A percentile compares a stretch with the other conserved stretches of the same genome.
phyloP scores from a whole-genome alignment of 2,797 vertebrate species.

The Tragopan temminckii region DNA sequence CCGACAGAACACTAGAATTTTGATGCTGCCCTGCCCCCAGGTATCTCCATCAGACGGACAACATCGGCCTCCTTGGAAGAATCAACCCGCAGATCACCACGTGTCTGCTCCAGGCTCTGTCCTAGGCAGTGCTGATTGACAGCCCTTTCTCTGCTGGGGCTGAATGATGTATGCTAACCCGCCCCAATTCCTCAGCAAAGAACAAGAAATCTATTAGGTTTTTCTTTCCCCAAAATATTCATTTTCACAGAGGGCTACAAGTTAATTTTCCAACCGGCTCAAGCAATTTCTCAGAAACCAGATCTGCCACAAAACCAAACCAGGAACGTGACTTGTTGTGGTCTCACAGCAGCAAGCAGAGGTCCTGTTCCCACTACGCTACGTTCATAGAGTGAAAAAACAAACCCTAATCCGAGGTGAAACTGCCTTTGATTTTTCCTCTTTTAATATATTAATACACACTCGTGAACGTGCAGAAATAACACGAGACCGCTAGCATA shows the following conservation, averaged over 20 bases:
- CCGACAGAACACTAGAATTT: not conserved
- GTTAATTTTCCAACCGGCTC: not conserved
- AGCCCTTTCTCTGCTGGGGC: accelerated
- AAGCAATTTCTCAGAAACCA: not conserved
- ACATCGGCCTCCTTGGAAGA: not conserved
- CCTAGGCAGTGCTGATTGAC: not conserved
- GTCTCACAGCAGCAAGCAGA: accelerated
- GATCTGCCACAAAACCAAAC: not conserved
- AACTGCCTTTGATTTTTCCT: not conserved
- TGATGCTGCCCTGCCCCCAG: not conserved
- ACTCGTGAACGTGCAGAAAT: not conserved
- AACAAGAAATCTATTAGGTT: not conserved
- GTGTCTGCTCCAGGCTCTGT: not conserved
- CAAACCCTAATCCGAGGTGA: not conserved
- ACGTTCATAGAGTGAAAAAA: not conserved
- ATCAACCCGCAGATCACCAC: not conserved
- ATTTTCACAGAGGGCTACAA: not conserved
- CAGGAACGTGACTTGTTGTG: not conserved
- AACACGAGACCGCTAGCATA: not conserved
- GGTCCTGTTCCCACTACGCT: not conserved
- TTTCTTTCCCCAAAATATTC: not conserved
- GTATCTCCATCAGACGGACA: not conserved
- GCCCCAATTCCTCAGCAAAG: not conserved
- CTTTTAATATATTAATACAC: not conserved
- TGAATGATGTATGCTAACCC: not conserved